Base-by-base conservation (phyloP, 30 jellyfish, hydroid and myxozoan species). In the Pelagia noctiluca region DNA sequence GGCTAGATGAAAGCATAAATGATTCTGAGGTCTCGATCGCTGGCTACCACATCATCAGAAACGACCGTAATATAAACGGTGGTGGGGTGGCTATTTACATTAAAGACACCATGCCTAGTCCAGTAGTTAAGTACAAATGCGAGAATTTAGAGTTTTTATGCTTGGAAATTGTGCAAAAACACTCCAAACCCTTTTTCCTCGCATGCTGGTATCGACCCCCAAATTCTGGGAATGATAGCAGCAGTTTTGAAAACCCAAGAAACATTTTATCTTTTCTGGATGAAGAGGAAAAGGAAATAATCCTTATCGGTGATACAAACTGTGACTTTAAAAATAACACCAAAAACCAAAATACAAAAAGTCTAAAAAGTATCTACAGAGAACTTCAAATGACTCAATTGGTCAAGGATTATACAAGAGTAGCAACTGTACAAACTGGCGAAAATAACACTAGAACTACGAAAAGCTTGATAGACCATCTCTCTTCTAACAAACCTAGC, bases 31-130 rank as follows among this genome's bases (percentile, higher is more conserved):
- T 42, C 16, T 5, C 12, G 8, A 8, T 42, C 8, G 12, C 57
- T 42, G 74, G 75, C 47, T 73, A 75, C 61, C 57, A 63, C 4
- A 63, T 78, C 0, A 16, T 5, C 61, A 66, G 82, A 34, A 78
- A 78, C 65, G 89, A 78, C 1, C 82, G 82, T 32, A 19, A 78
- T 36, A 75, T 4, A 0, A 57, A 0, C 46, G 69, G 80, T 50
- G 79, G 82, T 21, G 80, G 89, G 22, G 83, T 78, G 12, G 80
- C 82, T 54, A 61, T 78, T 53, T 78, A 57, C 69, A 50, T 78
- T 33, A 60, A 78, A 52, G 89, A 60, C 36, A 50, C 68, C 70
- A 69, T 53, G 13, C 80, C 82, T 30, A 48, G 16, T 53, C 70
- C 81, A 62, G 25, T 3, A 33, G 38, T 78, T 50, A 78, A 63